phyloP scores from a whole-genome alignment of 2,888 invertebrate species.

The Ditylenchus weischeri region DNA sequence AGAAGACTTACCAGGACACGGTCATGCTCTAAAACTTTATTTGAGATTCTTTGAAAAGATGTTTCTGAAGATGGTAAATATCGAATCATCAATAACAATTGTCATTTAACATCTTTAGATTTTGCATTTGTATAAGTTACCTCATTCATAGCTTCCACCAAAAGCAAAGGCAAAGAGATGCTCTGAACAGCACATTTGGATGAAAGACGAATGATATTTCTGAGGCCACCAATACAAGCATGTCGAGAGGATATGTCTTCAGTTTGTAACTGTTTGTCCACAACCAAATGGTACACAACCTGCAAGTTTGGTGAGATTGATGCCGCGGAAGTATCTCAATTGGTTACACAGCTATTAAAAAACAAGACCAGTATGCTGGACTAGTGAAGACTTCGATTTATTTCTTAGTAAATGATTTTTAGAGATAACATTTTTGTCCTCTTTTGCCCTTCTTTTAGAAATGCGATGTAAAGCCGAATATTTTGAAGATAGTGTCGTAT shows the following conservation, averaged over 20 bases:
- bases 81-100: neutral
- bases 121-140: conserved; percentile 61
- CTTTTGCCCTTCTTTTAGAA: too few species aligned
- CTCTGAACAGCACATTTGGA: conserved; percentile 89
- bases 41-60: neutral
- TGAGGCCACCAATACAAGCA: conserved; percentile 80
- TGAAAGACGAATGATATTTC: conserved; percentile 91
- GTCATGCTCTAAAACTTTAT: conserved; percentile 69
- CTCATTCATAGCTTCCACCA: conserved; percentile 89
- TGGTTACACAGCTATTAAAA: too few species aligned
- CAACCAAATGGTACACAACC: conserved; percentile 89
- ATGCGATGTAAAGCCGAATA: too few species aligned
- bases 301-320: conserved; percentile 70
- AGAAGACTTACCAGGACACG: conserved; percentile 61
- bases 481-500: neutral
- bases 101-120: neutral
- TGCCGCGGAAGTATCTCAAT: too few species aligned
- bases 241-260: conserved; percentile 92
- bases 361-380: too few species aligned
- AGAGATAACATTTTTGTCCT: too few species aligned
- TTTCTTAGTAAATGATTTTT: neutral
- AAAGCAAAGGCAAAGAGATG: conserved; percentile 83
- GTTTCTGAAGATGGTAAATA: neutral
- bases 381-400: too few species aligned
- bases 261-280: conserved; percentile 70